Evolutionary conservation across 2,113 vertebrate genomes (phyloP).

Genomic region (Protobothrops flavoviridis): DNA sequence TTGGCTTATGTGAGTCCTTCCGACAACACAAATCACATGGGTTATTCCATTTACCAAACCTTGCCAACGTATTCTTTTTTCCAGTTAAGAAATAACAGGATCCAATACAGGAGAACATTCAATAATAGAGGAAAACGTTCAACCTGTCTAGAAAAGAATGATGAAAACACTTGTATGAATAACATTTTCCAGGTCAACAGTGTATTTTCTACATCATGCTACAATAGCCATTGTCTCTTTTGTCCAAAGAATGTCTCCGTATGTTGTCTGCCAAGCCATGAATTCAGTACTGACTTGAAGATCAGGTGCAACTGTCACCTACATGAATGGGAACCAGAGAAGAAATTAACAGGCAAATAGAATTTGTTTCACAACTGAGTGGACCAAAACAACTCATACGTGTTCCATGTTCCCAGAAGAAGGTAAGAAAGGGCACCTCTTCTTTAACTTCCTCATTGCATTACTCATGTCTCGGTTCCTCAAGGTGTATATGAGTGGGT

Average conservation of each 20-base stretch:
- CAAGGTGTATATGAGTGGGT: slow-evolving; percentile 65
- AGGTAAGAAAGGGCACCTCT: slow-evolving; percentile 1
- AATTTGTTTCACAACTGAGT: too few relatives aligned
- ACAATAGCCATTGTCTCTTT: background rate
- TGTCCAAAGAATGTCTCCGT: background rate
- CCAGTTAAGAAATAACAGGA: background rate
- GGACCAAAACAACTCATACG: background rate
- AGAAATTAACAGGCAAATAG: background rate
- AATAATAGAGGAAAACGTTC: background rate
- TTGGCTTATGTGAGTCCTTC: background rate
- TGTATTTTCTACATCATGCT: background rate
- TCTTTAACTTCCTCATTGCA: slow-evolving; percentile 52
- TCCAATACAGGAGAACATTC: background rate
- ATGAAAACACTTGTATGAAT: background rate
- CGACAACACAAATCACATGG: background rate
- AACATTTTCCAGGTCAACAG: background rate
- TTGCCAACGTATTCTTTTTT: background rate
- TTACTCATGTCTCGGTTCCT: slow-evolving; percentile 66
- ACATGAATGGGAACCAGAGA: background rate
- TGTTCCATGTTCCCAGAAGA: background rate
- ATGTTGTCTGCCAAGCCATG: background rate
- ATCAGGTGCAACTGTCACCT: background rate
- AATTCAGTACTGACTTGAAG: background rate
- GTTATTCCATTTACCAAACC: background rate
- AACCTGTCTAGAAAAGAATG: background rate